Conservation (phyloP, 1,140 invertebrate species). For the Aphelenchoides besseyi region DNA sequence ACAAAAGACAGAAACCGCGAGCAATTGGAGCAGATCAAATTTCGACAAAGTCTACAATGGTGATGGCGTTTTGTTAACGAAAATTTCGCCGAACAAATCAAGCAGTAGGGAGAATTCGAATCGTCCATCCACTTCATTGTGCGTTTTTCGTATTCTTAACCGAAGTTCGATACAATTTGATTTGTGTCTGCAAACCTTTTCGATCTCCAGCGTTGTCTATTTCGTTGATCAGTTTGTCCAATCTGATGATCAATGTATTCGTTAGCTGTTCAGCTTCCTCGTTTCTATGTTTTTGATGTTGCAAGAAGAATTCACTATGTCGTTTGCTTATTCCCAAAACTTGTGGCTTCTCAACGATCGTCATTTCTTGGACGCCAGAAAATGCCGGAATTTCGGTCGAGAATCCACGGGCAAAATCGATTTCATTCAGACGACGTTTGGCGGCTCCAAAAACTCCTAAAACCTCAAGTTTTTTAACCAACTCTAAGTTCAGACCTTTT, state of each 20-base stretch:
- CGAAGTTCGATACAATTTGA: background rate
- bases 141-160: constrained; percentile 71
- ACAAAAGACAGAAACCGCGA: constrained; percentile 79
- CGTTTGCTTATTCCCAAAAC: constrained; percentile 12
- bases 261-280: constrained; percentile 65
- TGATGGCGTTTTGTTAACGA: constrained; percentile 82
- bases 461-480: background rate
- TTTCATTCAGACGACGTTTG: constrained; percentile 24
- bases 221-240: constrained; percentile 83
- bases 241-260: constrained; percentile 86
- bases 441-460: constrained; percentile 27
- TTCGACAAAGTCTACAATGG: constrained; percentile 91
- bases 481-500: constrained; percentile 17
- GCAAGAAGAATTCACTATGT: constrained; percentile 24
- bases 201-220: constrained; percentile 77
- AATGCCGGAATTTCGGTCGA: constrained; percentile 16
- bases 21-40: constrained; percentile 88
- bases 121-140: constrained; percentile 91
- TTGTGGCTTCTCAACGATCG: constrained; percentile 15
- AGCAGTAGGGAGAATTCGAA: constrained; percentile 80
- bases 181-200: constrained; percentile 70
- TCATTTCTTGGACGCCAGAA: constrained; percentile 1
- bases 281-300: constrained; percentile 5
- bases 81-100: constrained; percentile 82
- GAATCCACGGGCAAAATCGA: constrained; percentile 20